Percentiles rank a stretch among this genome's conserved stretches.
Evolutionary conservation across 1,140 invertebrate genomes (phyloP).

Genomic region (Drosophila nigromelanica): DNA sequence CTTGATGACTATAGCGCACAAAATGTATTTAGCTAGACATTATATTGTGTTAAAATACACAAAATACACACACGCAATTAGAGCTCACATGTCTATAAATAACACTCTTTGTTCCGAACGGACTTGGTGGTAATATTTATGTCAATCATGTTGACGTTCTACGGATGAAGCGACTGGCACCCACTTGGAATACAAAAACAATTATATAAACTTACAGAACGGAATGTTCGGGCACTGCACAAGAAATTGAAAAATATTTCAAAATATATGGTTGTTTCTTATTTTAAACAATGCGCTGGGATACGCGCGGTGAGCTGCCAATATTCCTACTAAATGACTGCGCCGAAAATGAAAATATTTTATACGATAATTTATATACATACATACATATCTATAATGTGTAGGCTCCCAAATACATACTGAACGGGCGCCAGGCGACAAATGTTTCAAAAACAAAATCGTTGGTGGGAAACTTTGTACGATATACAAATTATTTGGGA

Average conservation of each 20-base stretch:
- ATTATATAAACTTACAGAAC: slow-evolving; percentile 71
- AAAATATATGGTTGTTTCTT: slow-evolving; percentile 2
- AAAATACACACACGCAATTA: slow-evolving; percentile 42
- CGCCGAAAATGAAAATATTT: slow-evolving; percentile 68
- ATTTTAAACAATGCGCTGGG: slow-evolving; percentile 22
- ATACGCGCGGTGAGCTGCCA: slow-evolving; percentile 50
- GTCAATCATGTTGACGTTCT: slow-evolving; percentile 65
- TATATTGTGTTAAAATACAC: slow-evolving; percentile 33
- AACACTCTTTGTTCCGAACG: slow-evolving; percentile 46
- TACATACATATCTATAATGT: slow-evolving; percentile 36
- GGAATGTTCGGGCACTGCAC: slow-evolving; percentile 26
- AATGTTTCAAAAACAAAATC: slow-evolving; percentile 41
- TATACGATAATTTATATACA: slow-evolving; percentile 60
- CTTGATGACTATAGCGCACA: slow-evolving; percentile 21
- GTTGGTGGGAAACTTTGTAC: not conserved
- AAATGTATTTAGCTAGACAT: slow-evolving; percentile 30
- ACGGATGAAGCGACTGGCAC: slow-evolving; percentile 1
- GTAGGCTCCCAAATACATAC: slow-evolving; percentile 19
- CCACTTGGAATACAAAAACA: slow-evolving; percentile 22
- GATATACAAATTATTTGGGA: not conserved
- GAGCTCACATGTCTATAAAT: slow-evolving; percentile 61
- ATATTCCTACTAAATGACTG: slow-evolving; percentile 61
- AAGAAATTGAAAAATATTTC: slow-evolving; percentile 14
- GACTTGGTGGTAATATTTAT: slow-evolving; percentile 49
- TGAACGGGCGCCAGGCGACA: slow-evolving; percentile 49